Percentiles rank a stretch among this genome's conserved stretches.
These are phyloP conservation scores for Gandaritis pyraliata DNA, from an alignment of 2,888 invertebrate species.

Conservation along the genomic window DNA sequence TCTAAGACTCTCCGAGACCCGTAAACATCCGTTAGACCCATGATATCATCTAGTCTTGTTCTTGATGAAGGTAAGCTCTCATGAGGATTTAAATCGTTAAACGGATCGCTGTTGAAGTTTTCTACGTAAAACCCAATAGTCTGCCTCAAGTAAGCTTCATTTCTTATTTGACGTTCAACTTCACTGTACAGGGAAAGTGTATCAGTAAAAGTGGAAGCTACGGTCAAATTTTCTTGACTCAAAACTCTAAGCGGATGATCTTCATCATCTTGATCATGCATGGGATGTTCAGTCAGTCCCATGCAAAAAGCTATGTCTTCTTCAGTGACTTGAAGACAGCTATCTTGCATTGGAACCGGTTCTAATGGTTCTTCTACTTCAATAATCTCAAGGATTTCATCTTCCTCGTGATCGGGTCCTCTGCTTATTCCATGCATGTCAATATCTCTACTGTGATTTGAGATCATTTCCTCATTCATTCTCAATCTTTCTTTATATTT, in stretches of 20 bases:
- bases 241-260: constrained; percentile 95
- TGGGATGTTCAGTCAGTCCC: constrained; percentile 88
- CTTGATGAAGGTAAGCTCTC: constrained; percentile 76
- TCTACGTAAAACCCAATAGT: constrained; percentile 83
- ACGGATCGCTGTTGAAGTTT: constrained; percentile 71
- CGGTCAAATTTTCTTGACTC: constrained; percentile 95
- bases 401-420: constrained; percentile 81
- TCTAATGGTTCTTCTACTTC: constrained; percentile 92
- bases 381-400: constrained; percentile 91
- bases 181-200: constrained; percentile 87
- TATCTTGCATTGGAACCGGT: constrained; percentile 94
- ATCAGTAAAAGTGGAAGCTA: constrained; percentile 95
- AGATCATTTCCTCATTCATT: constrained; percentile 82
- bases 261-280: constrained; percentile 89
- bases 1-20: constrained; percentile 91
- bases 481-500: constrained; percentile 89
- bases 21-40: constrained; percentile 92
- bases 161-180: constrained; percentile 86
- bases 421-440: constrained; percentile 78
- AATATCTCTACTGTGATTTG: constrained; percentile 83
- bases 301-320: constrained; percentile 96
- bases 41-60: constrained; percentile 90
- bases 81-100: constrained; percentile 73
- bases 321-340: constrained; percentile 95
- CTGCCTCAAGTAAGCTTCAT: constrained; percentile 84